Percentiles rank a stretch among this genome's conserved stretches.
Evolutionary conservation across 2,113 vertebrate species (phyloP).

Genomic region (Pangasianodon gigas): DNA sequence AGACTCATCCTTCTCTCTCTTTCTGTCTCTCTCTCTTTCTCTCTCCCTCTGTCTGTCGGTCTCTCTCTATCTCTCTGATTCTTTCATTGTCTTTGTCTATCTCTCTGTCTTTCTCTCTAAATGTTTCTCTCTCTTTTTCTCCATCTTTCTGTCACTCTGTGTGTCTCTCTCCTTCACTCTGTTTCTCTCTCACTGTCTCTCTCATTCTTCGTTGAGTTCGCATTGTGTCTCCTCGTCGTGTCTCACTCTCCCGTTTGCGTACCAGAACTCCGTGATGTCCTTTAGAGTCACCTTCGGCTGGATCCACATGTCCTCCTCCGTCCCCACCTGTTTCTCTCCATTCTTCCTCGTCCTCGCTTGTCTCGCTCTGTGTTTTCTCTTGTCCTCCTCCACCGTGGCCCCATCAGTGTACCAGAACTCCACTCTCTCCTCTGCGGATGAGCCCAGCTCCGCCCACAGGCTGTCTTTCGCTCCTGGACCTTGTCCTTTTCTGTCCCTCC

Average conservation of each 20-base stretch:
- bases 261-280: constrained; percentile 58
- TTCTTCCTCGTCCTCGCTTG: neutral
- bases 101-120: neutral
- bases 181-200: neutral
- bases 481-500: neutral
- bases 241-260: constrained; percentile 27
- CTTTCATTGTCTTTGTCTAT: neutral
- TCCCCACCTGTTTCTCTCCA: neutral
- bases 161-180: neutral
- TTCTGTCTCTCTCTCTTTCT: neutral
- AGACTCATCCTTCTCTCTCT: neutral
- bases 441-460: constrained; percentile 51
- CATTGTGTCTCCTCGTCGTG: neutral
- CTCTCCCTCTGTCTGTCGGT: neutral
- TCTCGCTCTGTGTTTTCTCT: neutral
- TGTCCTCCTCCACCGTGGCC: constrained; percentile 27
- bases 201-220: neutral
- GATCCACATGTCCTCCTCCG: constrained; percentile 35
- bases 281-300: constrained; percentile 56
- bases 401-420: constrained; percentile 63
- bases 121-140: neutral
- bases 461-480: constrained; percentile 14
- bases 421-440: constrained; percentile 52
- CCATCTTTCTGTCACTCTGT: neutral
- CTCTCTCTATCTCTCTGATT: neutral